Conservation (phyloP, 2,888 invertebrate genomes). For the Diachrysia chrysitis region DNA sequence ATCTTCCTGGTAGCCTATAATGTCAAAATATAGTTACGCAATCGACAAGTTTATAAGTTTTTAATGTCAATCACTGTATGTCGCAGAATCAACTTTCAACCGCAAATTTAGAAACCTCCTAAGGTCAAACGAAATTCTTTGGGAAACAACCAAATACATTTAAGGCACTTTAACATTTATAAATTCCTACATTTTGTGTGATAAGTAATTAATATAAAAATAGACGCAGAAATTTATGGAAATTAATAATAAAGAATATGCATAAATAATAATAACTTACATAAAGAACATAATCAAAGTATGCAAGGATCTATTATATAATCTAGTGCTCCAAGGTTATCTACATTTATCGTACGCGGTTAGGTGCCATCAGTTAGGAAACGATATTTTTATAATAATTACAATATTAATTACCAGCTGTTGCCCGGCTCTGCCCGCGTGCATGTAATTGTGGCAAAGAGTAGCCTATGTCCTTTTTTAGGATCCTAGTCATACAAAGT, state of each 20-base stretch:
- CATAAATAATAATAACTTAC: too few species aligned
- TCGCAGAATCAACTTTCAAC: neutral
- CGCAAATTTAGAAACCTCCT: neutral
- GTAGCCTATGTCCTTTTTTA: too few species aligned
- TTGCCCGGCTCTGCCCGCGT: too few species aligned
- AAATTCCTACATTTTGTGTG: too few species aligned
- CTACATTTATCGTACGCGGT: neutral
- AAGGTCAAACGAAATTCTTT: neutral
- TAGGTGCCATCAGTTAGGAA: neutral
- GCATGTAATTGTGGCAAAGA: too few species aligned
- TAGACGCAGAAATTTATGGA: neutral
- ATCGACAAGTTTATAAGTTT: neutral
- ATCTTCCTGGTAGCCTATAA: neutral
- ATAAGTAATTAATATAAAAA: too few species aligned
- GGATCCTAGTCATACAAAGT: too few species aligned
- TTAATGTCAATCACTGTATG: conserved; percentile 1
- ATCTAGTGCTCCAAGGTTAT: conserved; percentile 13
- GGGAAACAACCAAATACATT: neutral
- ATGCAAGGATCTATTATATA: conserved; percentile 3
- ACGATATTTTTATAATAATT: neutral
- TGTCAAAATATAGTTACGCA: neutral
- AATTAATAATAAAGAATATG: conserved; percentile 8
- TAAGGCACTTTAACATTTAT: too few species aligned
- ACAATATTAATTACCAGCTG: neutral
- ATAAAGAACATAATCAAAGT: conserved; percentile 24